Evolutionary conservation across 2,113 vertebrate genomes (phyloP).

Genomic region (Chloroceryle aenea): DNA sequence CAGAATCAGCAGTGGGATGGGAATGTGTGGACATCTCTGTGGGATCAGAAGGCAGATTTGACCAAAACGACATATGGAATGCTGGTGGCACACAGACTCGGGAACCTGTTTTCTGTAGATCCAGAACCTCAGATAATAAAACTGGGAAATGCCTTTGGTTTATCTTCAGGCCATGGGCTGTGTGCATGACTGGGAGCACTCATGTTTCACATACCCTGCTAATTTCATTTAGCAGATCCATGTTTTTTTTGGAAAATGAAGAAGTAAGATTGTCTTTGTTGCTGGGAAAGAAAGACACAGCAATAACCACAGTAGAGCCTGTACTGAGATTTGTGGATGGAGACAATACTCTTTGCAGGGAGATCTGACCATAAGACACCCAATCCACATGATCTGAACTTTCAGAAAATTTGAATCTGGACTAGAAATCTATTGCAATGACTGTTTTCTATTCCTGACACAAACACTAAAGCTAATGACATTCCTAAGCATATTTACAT

Average conservation of each 20-base stretch:
- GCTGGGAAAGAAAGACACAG: background rate
- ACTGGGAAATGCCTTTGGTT: background rate
- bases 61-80: background rate
- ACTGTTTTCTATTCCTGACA: background rate
- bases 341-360: background rate
- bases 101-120: background rate
- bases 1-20: background rate
- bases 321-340: background rate
- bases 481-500: background rate
- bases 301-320: background rate
- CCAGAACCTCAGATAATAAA: background rate
- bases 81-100: background rate
- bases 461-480: background rate
- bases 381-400: background rate
- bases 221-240: background rate
- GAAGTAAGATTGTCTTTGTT: background rate
- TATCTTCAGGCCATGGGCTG: background rate
- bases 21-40: background rate
- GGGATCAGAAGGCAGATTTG: background rate
- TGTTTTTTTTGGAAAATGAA: background rate
- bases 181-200: background rate
- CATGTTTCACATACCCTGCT: fast-evolving
- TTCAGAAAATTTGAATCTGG: background rate
- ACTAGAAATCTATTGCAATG: background rate
- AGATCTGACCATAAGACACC: background rate